phyloP scores from a whole-genome alignment of 2,888 invertebrate genomes.

The Agrochola lota region DNA sequence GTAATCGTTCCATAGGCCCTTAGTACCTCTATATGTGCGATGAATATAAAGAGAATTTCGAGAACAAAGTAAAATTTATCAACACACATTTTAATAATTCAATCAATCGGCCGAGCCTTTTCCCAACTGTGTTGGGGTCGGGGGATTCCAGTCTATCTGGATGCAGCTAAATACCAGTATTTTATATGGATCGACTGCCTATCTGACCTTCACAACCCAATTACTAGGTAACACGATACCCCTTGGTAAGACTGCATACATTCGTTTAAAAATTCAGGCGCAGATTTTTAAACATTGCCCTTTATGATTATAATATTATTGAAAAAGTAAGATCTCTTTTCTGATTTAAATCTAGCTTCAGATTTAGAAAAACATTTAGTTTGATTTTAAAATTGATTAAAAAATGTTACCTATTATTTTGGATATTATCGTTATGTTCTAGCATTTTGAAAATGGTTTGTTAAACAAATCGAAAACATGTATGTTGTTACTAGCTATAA shows the following conservation, averaged over 20 bases:
- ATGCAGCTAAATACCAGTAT: not conserved
- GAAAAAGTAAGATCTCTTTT: not conserved
- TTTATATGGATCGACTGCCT: not conserved
- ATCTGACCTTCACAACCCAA: not conserved
- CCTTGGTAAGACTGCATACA: not conserved
- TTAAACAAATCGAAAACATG: not conserved
- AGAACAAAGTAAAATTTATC: not conserved
- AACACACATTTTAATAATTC: not conserved
- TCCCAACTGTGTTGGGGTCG: not conserved
- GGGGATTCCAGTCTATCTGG: too few relatives aligned
- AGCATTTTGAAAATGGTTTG: not conserved
- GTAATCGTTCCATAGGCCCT: conserved; percentile 6
- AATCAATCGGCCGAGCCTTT: not conserved
- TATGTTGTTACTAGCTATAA: not conserved
- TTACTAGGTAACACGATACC: not conserved
- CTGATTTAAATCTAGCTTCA: not conserved
- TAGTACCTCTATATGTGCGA: not conserved
- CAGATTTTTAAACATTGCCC: not conserved
- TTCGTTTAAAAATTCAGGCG: not conserved
- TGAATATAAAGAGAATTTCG: not conserved
- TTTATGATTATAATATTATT: not conserved
- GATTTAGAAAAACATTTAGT: not conserved
- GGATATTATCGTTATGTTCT: not conserved
- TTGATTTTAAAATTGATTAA: not conserved
- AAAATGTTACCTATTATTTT: not conserved